phyloP scores from a whole-genome alignment of 2,113 vertebrate species.

The Carassius gibelio region DNA sequence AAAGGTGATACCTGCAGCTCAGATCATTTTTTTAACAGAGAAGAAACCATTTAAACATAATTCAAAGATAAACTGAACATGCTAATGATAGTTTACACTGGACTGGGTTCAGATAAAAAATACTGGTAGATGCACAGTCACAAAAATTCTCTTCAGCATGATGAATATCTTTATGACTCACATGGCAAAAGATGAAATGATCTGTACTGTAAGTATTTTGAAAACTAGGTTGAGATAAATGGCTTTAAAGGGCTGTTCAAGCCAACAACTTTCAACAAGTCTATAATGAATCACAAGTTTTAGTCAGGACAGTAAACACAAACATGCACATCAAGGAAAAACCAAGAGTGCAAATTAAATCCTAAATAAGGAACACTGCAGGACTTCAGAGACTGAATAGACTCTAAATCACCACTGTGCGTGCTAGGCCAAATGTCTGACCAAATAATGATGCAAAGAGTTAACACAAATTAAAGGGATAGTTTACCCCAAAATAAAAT shows the following conservation, averaged over 20 bases:
- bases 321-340: background rate
- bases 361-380: background rate
- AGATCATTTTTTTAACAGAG: background rate
- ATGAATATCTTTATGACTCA: background rate
- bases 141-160: background rate
- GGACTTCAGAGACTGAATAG: background rate
- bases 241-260: background rate
- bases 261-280: background rate
- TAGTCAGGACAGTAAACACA: background rate
- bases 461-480: background rate
- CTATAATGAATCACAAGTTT: too few species aligned
- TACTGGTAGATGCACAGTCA: too few species aligned
- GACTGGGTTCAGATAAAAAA: background rate
- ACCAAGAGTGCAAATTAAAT: background rate
- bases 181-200: background rate
- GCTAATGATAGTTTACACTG: conserved; percentile 8
- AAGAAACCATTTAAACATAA: background rate
- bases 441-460: background rate
- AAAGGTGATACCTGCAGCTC: background rate
- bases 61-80: background rate
- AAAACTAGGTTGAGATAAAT: background rate
- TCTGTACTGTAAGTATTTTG: background rate
- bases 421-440: background rate
- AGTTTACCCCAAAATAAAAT: too few species aligned
- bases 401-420: background rate